Conservation (phyloP, 2,888 invertebrate species). For the Minunthozetes semirufus region DNA sequence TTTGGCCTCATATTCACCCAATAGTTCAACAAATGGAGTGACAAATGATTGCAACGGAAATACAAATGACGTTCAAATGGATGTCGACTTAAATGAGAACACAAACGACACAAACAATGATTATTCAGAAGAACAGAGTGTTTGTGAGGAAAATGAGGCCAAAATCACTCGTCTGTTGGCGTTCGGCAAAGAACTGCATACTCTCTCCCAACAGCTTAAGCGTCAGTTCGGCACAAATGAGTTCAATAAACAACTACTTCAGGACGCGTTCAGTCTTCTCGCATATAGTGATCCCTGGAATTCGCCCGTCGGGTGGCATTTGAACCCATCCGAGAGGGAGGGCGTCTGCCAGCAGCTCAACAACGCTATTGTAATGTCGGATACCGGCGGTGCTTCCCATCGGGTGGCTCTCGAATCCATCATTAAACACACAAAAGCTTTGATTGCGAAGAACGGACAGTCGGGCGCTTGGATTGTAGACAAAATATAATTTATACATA, state of each 20-base stretch:
- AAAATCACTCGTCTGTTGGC: constrained; percentile 65
- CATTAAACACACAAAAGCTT: constrained; percentile 78
- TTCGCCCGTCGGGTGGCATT: constrained; percentile 91
- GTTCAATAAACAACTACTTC: constrained; percentile 78
- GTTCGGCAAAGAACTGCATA: constrained; percentile 86
- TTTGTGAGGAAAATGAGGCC: constrained; percentile 29
- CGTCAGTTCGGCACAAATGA: constrained; percentile 74
- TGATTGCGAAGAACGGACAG: constrained; percentile 60
- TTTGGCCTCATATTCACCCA: constrained; percentile 1
- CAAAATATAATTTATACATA: constrained; percentile 31
- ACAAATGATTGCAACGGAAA: constrained; percentile 35
- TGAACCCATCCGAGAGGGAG: constrained; percentile 89
- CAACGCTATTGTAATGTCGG: constrained; percentile 66
- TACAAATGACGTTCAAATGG: constrained; percentile 35
- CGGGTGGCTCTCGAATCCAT: constrained; percentile 85
- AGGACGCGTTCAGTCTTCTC: constrained; percentile 95
- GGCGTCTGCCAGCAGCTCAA: constrained; percentile 91
- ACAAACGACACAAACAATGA: constrained; percentile 10
- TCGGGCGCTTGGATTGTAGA: constrained; percentile 39
- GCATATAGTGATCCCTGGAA: constrained; percentile 97
- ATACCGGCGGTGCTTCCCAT: constrained; percentile 22
- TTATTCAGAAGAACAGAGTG: constrained; percentile 15
- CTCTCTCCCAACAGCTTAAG: constrained; percentile 76
- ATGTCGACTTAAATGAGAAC: constrained; percentile 35
- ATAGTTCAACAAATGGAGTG: constrained; percentile 28